Evolutionary conservation across 2,888 invertebrate genomes (phyloP).

Genomic region (Fissipunctia ypsillon): DNA sequence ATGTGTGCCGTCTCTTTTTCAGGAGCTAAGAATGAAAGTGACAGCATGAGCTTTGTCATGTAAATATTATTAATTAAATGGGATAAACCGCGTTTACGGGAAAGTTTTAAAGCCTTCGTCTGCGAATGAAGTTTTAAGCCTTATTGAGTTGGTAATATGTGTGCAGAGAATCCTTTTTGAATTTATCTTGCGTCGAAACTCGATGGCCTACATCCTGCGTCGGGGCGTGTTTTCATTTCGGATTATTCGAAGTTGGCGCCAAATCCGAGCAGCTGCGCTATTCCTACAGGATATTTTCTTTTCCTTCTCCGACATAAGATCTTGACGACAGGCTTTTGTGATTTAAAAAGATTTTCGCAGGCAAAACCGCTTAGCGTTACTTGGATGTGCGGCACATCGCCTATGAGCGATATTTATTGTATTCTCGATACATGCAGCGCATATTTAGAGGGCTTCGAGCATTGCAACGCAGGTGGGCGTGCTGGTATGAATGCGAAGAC

Average conservation of each 20-base stretch:
- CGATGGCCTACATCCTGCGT: conserved; percentile 83
- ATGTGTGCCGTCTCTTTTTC: conserved; percentile 66
- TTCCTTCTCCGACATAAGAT: conserved; percentile 86
- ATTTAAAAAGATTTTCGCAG: conserved; percentile 88
- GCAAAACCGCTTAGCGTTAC: conserved; percentile 85
- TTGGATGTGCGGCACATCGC: conserved; percentile 71
- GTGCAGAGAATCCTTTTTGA: conserved; percentile 84
- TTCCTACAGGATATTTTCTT: conserved; percentile 87
- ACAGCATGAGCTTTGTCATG: conserved; percentile 72
- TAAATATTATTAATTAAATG: conserved; percentile 82
- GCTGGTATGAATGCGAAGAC: conserved; percentile 29
- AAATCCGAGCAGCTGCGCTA: conserved; percentile 87
- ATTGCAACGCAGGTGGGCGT: conserved; percentile 37
- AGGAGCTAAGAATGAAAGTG: conserved; percentile 60
- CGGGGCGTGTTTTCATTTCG: conserved; percentile 88
- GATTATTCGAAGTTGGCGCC: conserved; percentile 87
- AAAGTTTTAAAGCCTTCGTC: conserved; percentile 82
- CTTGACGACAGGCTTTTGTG: conserved; percentile 89
- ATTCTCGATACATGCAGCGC: conserved; percentile 48
- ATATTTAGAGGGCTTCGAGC: conserved; percentile 42
- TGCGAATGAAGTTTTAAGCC: conserved; percentile 87
- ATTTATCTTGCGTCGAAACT: conserved; percentile 83
- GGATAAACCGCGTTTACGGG: conserved; percentile 81
- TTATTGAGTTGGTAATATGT: conserved; percentile 87
- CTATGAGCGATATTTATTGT: conserved; percentile 75